phyloP scores from a whole-genome alignment of 2,888 invertebrate species.

The Eupithecia subumbrata region DNA sequence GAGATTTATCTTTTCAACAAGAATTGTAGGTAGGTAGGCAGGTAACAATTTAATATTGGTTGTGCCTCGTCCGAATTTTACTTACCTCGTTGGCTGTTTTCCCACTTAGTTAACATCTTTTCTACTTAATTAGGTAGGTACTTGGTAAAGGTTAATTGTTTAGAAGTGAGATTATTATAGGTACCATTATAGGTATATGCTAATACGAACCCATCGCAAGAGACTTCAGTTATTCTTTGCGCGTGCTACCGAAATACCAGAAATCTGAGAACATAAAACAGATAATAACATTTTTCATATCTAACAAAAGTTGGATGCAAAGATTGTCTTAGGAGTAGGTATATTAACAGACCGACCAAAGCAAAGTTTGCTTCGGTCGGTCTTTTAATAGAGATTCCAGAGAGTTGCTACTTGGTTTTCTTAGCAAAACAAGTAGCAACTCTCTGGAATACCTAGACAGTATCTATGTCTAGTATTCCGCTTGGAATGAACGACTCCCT shows the following conservation, averaged over 20 bases:
- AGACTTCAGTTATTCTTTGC: too few species aligned
- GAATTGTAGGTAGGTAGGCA: slow-evolving; percentile 15
- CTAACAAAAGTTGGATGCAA: too few species aligned
- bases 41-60: neutral
- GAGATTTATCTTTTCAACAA: slow-evolving; percentile 37
- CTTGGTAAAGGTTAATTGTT: neutral
- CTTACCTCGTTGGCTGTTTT: neutral
- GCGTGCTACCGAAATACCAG: neutral
- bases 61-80: neutral
- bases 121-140: neutral
- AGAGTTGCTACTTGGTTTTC: too few species aligned
- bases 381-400: too few species aligned
- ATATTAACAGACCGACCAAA: too few species aligned
- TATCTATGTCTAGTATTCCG: neutral
- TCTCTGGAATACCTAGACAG: neutral
- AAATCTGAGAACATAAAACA: neutral
- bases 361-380: too few species aligned
- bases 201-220: too few species aligned
- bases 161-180: neutral
- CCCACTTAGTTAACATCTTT: neutral
- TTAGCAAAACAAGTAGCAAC: neutral
- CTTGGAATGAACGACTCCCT: neutral
- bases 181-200: too few species aligned
- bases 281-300: neutral
- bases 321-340: neutral